Percentiles rank a stretch among this genome's conserved stretches.
These are phyloP conservation scores for Siderastrea radians DNA, from an alignment of 92 coral and sea anemone species.

Conservation along the genomic window DNA sequence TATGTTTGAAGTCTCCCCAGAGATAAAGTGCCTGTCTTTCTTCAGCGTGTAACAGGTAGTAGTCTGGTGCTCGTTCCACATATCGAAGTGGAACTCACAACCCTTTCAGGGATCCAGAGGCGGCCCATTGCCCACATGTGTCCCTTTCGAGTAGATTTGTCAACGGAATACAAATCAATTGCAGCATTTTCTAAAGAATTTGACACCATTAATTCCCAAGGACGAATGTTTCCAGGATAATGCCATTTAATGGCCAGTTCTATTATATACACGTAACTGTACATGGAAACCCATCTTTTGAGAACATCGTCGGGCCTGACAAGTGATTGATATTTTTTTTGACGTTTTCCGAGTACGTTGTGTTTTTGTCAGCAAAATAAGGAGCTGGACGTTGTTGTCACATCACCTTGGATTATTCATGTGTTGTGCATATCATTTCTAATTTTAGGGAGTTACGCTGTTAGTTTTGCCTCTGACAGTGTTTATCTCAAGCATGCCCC, in stretches of 20 bases:
- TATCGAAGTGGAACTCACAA: constrained; percentile 49
- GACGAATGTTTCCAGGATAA: constrained; percentile 44
- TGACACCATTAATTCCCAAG: constrained; percentile 37
- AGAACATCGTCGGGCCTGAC: not conserved
- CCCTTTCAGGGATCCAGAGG: constrained; percentile 44
- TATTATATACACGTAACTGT: not conserved
- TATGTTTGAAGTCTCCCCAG: not conserved
- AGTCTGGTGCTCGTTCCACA: constrained; percentile 54
- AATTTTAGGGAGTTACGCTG: not conserved
- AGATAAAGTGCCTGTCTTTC: not conserved
- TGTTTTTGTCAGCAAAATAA: constrained; percentile 11
- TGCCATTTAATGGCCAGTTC: not conserved
- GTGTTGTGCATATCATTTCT: not conserved
- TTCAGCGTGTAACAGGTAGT: constrained; percentile 46
- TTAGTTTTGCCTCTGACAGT: not conserved
- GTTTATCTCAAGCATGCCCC: not conserved
- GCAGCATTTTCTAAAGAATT: constrained; percentile 44
- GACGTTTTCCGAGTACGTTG: not conserved
- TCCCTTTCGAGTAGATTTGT: constrained; percentile 41
- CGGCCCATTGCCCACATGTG: constrained; percentile 59
- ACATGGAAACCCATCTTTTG: not conserved
- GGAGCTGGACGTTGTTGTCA: constrained; percentile 7
- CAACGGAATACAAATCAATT: constrained; percentile 55
- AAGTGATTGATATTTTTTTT: not conserved
- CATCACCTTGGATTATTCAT: not conserved